Evolutionary conservation across 2,888 invertebrate species (phyloP), one percentile per base, ranked within the genome.

Genomic region (Silvanus unidentatus): DNA sequence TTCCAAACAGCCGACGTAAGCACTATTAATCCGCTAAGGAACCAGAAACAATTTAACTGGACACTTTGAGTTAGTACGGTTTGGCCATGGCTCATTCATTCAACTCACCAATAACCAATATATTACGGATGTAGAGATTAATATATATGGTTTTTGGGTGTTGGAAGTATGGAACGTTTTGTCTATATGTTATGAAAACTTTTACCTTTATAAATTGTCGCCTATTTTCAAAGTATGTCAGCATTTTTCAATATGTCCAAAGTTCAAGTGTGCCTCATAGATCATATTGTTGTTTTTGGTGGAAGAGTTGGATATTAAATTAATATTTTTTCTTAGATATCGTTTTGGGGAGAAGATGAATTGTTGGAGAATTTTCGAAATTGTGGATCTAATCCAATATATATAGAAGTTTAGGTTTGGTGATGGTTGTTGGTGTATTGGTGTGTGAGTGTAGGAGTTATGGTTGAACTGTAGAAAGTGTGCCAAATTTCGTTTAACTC

Each of bases 11-110:
- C 49, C 48, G 55, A 58, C 62, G 62, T 62, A 61, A 62, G 59
- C 62, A 52, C 57, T 58, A 62, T 62, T 63, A 64, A 64, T 64
- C 62, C 56, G 55, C 55, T 52, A 56, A 61, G 60, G 62, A 56
- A 62, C 56, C 53, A 55, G 57, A 59, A 60, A 60, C 59, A 58
- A 54, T 60, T 60, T 55, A 54, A 47, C 52, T 44, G 54, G 59
- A 59, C 57, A 49, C 57, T 60, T 61, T 60, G 59, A 60, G 56
- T 60, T 59, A 60, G 53, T 55, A 54, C 53, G 51, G 50, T 54
- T 55, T 50, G 50, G 50, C 48, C 39, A 35, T 40, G 40, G 42
- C 53, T 52, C 54, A 54, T 58, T 55, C 55, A 54, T 57, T 49
- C 53, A 43, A 44, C 37, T 48, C 44, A 22, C 50, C 53, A 53